Base-by-base conservation (phyloP, 53 echinoderm and acorn worm genomes). In the Temnopleurus reevesii region DNA sequence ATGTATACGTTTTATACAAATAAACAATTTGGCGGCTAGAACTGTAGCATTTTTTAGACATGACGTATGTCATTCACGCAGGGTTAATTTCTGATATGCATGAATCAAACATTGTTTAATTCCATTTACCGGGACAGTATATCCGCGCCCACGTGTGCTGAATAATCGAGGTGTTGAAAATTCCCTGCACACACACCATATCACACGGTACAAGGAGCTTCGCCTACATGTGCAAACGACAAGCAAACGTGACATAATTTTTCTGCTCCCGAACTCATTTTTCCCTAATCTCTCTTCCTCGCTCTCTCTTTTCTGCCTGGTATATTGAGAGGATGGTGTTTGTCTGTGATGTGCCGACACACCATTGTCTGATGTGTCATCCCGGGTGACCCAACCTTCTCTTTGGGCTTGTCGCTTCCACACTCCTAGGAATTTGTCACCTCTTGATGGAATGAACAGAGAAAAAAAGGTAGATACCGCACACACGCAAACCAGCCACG, bases 161-260 rank as follows among this genome's bases (percentile, higher is more conserved):
- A 71, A 71, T 71, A 21, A 23, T 21, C 15, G 12, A 79, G 49
- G 51, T 17, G 79, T 79, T 79, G 46, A 79, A 79, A 76, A 47
- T 79, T 79, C 79, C 79, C 10, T 12, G 79, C 46, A 79, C 79
- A 79, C 79, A 79, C 18, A 79, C 47, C 49, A 18, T 30, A 29
- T 79, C 79, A 79, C 79, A 79, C 79, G 27, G 15, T 49, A 29
- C 79, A 49, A 79, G 79, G 79, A 47, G 79, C 49, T 79, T 47
- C 46, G 27, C 46, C 49, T 47, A 3, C 49, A 49, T 49, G 79
- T 49, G 49, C 46, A 47, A 46, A 47, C 79, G 27, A 29, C 27
- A 30, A 46, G 28, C 49, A 79, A 79, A 79, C 79, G 79, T 79
- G 79, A 79, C 79, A 79, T 79, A 79, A 79, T 79, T 79, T 79